Evolutionary conservation across 2,797 vertebrate genomes (phyloP).

Genomic region (Phoxinus dragarum): DNA sequence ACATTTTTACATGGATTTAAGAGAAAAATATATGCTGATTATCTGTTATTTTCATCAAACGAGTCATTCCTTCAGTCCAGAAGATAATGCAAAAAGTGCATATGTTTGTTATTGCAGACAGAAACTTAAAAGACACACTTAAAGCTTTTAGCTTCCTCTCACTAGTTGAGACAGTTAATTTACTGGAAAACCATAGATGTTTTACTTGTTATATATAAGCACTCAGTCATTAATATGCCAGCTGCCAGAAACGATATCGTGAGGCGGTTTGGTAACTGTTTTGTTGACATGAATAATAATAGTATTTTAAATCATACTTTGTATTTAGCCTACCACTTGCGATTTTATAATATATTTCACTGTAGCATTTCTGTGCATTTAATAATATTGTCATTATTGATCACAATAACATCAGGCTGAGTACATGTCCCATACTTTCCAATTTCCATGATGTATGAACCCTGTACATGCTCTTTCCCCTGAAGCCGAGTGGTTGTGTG

Average conservation of each 20-base stretch:
- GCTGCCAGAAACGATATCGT: neutral
- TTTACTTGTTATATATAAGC: neutral
- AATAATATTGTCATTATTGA: neutral
- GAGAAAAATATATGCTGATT: neutral
- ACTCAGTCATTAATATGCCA: neutral
- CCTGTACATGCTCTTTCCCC: neutral
- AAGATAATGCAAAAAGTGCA: slow-evolving; percentile 19
- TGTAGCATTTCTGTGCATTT: neutral
- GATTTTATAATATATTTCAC: neutral
- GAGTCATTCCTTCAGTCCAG: neutral
- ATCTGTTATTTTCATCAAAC: neutral
- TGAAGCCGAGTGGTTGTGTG: slow-evolving; percentile 2
- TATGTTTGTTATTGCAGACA: slow-evolving; percentile 76
- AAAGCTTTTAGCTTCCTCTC: neutral
- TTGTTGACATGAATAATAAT: neutral
- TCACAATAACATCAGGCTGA: slow-evolving; percentile 40
- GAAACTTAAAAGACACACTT: slow-evolving; percentile 63
- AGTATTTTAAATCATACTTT: neutral
- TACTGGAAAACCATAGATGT: neutral
- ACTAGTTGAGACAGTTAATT: neutral
- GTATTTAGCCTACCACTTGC: neutral
- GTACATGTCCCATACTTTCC: slow-evolving; percentile 15
- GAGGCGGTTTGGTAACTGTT: neutral
- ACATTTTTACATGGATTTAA: neutral
- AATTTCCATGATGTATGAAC: slow-evolving; percentile 9